Evolutionary conservation across 1,140 invertebrate genomes (phyloP), one percentile per base, ranked within the genome.

Genomic region (Camponotus vicinus): DNA sequence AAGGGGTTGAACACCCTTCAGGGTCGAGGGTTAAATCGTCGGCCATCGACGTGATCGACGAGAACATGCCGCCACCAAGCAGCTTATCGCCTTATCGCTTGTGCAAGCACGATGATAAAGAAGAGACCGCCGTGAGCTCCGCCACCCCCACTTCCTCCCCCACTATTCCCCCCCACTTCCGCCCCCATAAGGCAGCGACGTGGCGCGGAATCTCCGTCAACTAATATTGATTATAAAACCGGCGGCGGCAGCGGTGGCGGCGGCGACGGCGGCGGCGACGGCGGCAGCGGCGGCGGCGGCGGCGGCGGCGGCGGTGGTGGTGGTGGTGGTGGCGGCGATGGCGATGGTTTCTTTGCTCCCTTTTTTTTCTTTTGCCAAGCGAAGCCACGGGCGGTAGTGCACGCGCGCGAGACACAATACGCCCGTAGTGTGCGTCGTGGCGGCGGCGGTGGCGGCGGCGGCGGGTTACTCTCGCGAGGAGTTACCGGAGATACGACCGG

Each of bases 161-260:
- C 69, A 37, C 27, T 11, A 42, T 75, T 86, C 64, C 0, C 27
- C 27, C 27, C 27, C 27, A 27, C 27, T 27, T 27, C 0, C 52
- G n/a, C 21, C 9, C 18, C 59, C 64, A 79, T 45, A 64, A 55
- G 80, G 84, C 63, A 86, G 91, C 93, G 92, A 92, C 92, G 87
- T 92, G 73, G 63, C 76, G 91, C 92, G 92, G 92, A 91, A 90
- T 61, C 80, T 83, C 86, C 85, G 88, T 83, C 90, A 90, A 93
- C 93, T 92, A 93, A 93, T 94, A 94, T 94, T 94, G 93, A 94
- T 94, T 93, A 91, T 92, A 91, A 93, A 94, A 93, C 90, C 90
- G 85, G 61, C 64, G 85, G 79, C 45, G 69, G 45, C 57, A n/a
- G 59, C 52, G 73, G 27, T 49, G 76, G 77, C 21, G 79, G 67